phyloP scores from a whole-genome alignment of 1,140 invertebrate genomes.

The Anastatus disparis region DNA sequence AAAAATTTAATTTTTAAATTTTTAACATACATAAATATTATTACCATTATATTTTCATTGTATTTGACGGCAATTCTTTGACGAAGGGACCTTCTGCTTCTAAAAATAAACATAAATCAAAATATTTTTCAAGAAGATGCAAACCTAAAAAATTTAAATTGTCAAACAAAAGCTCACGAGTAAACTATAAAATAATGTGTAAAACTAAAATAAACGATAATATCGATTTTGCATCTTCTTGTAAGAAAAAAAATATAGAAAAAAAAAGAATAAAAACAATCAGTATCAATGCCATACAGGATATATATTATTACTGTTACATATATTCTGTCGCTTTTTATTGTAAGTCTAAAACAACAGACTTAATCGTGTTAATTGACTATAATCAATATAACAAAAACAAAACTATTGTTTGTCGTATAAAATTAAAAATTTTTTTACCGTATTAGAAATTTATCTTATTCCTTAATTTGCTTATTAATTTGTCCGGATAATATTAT shows the following conservation, averaged over 20 bases:
- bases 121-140: conserved; percentile 13
- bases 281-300: neutral
- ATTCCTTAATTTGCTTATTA: neutral
- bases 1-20: neutral
- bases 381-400: no score
- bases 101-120: neutral
- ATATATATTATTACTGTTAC: neutral
- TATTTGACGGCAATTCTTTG: conserved; percentile 3
- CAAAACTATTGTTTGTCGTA: neutral
- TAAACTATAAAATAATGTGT: no score
- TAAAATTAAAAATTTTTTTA: neutral
- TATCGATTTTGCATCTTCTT: conserved; percentile 7
- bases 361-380: no score
- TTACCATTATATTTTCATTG: neutral
- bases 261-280: no score
- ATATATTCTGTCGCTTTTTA: conserved; percentile 30
- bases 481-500: neutral
- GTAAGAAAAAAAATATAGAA: neutral
- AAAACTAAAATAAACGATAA: no score
- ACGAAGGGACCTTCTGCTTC: conserved; percentile 33
- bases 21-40: neutral
- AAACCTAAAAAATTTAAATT: neutral
- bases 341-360: no score
- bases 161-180: no score
- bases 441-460: neutral